phyloP scores from a whole-genome alignment of 2,797 vertebrate genomes.

The Crocodylus rhombifer region DNA sequence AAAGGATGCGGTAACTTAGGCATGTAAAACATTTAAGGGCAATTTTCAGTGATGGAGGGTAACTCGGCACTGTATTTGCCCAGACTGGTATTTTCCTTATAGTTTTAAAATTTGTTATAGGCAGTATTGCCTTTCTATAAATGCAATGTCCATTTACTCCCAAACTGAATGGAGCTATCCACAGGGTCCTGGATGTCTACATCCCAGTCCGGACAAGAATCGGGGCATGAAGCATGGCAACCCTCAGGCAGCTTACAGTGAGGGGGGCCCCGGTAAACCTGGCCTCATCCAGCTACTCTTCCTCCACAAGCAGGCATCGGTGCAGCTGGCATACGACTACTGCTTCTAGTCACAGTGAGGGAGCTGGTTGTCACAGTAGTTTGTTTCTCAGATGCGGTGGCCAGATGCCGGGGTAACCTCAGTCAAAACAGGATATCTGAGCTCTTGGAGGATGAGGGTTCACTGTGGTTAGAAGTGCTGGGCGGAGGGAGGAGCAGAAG shows the following conservation, averaged over 20 bases:
- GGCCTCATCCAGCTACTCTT: fast-evolving
- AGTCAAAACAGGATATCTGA: neutral
- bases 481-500: no score
- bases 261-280: neutral
- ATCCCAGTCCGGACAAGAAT: no score
- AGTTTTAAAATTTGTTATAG: neutral
- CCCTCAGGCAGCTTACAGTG: neutral
- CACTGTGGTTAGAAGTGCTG: neutral
- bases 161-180: no score
- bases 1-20: neutral
- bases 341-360: neutral
- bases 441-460: neutral
- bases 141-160: no score
- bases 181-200: no score
- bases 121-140: neutral
- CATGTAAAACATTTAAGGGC: neutral
- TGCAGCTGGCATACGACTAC: neutral
- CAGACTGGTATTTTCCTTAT: no score
- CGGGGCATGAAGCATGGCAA: no score
- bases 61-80: no score
- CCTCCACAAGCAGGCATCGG: neutral
- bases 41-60: neutral
- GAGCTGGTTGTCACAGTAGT: neutral
- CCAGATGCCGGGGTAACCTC: neutral
- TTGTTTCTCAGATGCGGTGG: neutral